Conservation (phyloP, 2,797 vertebrate species). For the Etheostoma nigrum region DNA sequence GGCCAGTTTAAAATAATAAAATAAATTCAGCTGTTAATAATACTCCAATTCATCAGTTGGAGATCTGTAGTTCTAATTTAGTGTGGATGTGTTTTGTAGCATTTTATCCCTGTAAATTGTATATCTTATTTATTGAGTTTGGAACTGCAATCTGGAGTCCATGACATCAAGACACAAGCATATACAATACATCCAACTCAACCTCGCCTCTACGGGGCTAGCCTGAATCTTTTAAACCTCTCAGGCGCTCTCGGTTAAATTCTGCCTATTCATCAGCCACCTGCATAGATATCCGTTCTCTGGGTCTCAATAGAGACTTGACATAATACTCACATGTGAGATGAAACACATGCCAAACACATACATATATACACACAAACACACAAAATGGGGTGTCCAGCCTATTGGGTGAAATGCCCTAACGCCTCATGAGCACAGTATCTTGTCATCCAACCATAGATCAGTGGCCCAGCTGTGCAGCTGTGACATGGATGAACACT, state of each 20-base stretch:
- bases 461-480: slow-evolving; percentile 49
- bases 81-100: not conserved
- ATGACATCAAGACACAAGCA: not conserved
- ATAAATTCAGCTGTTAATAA: not conserved
- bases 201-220: not conserved
- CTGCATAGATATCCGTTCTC: slow-evolving; percentile 39
- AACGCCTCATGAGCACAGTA: not conserved
- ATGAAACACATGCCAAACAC: slow-evolving; percentile 1
- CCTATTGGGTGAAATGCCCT: slow-evolving; percentile 8
- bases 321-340: slow-evolving; percentile 25
- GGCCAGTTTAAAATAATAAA: not conserved
- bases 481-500: slow-evolving; percentile 29
- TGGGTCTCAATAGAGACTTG: slow-evolving; percentile 30
- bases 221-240: slow-evolving; percentile 24
- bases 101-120: not conserved
- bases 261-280: slow-evolving; percentile 32
- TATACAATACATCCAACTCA: not conserved
- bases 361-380: not conserved
- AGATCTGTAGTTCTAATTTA: not conserved
- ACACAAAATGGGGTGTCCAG: not conserved
- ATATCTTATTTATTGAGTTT: not conserved
- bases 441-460: slow-evolving; percentile 21
- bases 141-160: not conserved
- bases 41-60: not conserved
- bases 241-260: slow-evolving; percentile 7